Conservation (phyloP, 2,113 vertebrate genomes). For the Cettia cetti region DNA sequence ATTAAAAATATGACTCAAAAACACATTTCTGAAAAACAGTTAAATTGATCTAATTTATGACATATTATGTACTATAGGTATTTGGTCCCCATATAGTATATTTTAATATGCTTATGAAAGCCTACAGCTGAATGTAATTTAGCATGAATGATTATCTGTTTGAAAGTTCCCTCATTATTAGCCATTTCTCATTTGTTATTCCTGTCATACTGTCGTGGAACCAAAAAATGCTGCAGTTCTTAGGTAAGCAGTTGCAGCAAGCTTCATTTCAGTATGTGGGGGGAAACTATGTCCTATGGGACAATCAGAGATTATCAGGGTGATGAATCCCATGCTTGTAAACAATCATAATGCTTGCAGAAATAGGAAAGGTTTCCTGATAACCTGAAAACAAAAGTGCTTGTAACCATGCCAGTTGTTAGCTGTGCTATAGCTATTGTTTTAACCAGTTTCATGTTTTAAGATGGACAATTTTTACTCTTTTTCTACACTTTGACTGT, state of each 20-base stretch:
- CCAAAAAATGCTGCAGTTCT: not conserved
- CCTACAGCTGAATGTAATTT: constrained; percentile 7
- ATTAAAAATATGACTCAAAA: not conserved
- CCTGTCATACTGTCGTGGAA: not conserved
- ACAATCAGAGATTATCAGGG: not conserved
- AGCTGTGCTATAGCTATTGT: not conserved
- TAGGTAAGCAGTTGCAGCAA: not conserved
- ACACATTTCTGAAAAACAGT: not conserved
- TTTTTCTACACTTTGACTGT: not conserved
- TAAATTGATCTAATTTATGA: not conserved
- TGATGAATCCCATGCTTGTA: not conserved
- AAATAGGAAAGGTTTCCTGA: not conserved
- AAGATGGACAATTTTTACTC: not conserved
- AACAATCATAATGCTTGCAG: not conserved
- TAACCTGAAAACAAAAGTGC: not conserved
- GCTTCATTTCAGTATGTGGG: not conserved
- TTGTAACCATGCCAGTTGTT: not conserved
- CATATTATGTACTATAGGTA: not conserved
- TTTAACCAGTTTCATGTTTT: not conserved
- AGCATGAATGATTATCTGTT: not conserved
- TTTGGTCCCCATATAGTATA: not conserved
- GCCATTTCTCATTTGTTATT: not conserved
- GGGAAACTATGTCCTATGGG: not conserved
- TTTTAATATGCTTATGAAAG: not conserved
- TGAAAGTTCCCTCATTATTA: not conserved